Percentiles rank a stretch among this genome's conserved stretches.
These are phyloP conservation scores for Sphyrna mokarran DNA, from an alignment of 2,113 vertebrate species.

Conservation along the genomic window DNA sequence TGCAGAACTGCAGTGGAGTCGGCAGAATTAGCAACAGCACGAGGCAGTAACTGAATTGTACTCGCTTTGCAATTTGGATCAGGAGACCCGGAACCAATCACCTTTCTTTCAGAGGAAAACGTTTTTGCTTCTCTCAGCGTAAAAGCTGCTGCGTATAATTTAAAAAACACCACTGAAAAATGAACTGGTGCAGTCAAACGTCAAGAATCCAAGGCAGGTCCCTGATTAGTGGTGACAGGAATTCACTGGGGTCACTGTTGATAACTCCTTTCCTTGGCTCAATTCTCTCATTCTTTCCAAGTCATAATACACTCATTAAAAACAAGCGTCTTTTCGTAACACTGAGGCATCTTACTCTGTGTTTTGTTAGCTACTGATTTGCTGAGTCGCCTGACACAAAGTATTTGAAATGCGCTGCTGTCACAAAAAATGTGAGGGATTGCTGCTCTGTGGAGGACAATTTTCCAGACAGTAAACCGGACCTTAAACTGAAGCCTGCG, in stretches of 20 bases:
- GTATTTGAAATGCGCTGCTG: background rate
- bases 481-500: too few species aligned
- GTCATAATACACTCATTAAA: background rate
- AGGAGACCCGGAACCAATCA: background rate
- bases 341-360: background rate
- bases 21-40: background rate
- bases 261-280: background rate
- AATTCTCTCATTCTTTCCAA: background rate
- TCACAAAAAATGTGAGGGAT: background rate
- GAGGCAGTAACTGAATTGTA: background rate
- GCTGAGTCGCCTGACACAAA: background rate
- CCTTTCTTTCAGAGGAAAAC: background rate
- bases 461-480: background rate
- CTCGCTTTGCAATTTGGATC: background rate
- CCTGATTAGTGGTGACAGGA: background rate
- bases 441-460: background rate
- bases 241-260: background rate
- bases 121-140: background rate
- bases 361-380: background rate
- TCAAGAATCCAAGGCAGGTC: background rate
- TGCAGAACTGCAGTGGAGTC: background rate
- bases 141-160: background rate
- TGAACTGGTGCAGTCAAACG: background rate
- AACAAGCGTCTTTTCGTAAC: background rate
- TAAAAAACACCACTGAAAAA: background rate